phyloP scores from a whole-genome alignment of 2,888 invertebrate species.

The Chrysina gloriosa region DNA sequence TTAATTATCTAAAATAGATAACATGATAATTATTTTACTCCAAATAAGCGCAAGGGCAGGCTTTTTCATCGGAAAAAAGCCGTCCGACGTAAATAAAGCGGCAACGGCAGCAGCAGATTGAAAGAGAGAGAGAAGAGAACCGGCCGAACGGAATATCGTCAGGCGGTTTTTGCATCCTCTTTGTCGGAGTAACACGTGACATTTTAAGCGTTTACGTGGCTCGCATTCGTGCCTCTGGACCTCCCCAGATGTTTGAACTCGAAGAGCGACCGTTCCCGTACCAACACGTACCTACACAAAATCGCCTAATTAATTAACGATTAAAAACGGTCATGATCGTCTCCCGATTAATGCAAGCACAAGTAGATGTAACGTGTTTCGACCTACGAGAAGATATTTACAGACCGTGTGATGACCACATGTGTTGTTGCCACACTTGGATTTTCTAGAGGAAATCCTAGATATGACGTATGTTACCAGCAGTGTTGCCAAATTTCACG shows the following conservation, averaged over 20 bases:
- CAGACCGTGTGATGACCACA: no score
- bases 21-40: conserved; percentile 51
- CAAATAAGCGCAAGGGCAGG: conserved; percentile 48
- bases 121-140: conserved; percentile 48
- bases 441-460: no score
- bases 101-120: conserved; percentile 48
- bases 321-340: conserved; percentile 21
- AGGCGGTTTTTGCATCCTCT: conserved; percentile 50
- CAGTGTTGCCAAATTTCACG: no score
- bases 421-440: no score
- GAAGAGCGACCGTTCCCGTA: conserved; percentile 28
- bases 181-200: conserved; percentile 56
- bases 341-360: background rate
- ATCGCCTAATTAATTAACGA: conserved; percentile 40
- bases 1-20: conserved; percentile 40
- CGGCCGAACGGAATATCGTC: conserved; percentile 47
- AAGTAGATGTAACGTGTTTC: no score
- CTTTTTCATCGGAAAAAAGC: conserved; percentile 38
- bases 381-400: no score
- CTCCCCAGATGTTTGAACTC: conserved; percentile 42
- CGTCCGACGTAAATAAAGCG: conserved; percentile 46
- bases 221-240: conserved; percentile 46
- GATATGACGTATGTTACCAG: no score
- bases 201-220: conserved; percentile 54
- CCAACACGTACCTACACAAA: no score